Base-by-base conservation (phyloP, 2,797 vertebrate species). In the Cynodonichthys magdalenae region DNA sequence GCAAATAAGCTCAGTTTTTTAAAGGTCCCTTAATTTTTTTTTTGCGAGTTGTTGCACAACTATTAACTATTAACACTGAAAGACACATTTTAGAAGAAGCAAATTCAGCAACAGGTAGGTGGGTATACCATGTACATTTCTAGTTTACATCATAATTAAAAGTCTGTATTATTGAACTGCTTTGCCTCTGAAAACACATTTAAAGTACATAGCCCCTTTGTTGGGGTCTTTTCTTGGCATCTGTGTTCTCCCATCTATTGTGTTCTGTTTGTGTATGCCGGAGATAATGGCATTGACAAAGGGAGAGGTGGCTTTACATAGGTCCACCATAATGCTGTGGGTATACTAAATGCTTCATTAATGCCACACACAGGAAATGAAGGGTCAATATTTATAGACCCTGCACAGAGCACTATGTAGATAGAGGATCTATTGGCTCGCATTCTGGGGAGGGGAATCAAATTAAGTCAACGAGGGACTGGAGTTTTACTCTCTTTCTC, bases 311-410 rank as follows among this genome's bases (percentile, higher is more conserved):
- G 86, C 88, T 90, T 90, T 91, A 86, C 83, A 86, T 74, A 82
- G 86, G 75, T 77, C 80, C 73, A 84, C 63, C 79, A 85, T 89
- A 90, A 90, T 90, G 87, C 87, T 80, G 81, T 87, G 78, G 79
- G 83, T 91, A 83, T 88, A 87, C 87, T 90, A 88, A 90, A 90
- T 90, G 90, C 90, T 90, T 92, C 88, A 93, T 92, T 92, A 92
- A 90, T 82, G 83, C 84, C 84, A 87, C 89, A 90, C 87, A 85
- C 82, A 91, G 86, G 88, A 92, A 90, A 89, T 74, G 68, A 77
- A 84, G 84, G 83, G 91, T 93, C 92, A 92, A 93, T 93, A 93
- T 92, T 93, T 92, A 93, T 93, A 92, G 92, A 93, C 90, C 87
- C 71, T 69, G 80, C 59, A 63, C 80, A 75, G 82, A 87, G 84